Percentiles rank a stretch among this genome's conserved stretches.
phyloP scores from a whole-genome alignment of 2,888 invertebrate genomes.

The Magallana nippona region DNA sequence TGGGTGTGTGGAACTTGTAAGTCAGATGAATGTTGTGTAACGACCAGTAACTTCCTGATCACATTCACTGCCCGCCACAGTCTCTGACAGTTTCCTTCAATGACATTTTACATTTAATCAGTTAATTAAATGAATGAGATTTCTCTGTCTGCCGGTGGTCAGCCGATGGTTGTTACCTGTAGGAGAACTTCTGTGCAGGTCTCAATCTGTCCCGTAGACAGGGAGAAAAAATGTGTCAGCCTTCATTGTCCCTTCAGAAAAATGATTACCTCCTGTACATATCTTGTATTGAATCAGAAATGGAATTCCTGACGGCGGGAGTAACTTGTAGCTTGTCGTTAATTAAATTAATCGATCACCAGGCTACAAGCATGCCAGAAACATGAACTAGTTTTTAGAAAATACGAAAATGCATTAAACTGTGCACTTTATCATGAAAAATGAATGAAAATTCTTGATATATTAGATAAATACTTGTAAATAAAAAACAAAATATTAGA shows the following conservation, averaged over 20 bases:
- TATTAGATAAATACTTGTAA: too few relatives aligned
- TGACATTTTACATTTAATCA: conserved; percentile 27
- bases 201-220: neutral
- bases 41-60: neutral
- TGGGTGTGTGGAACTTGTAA: neutral
- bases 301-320: too few relatives aligned
- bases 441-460: too few relatives aligned
- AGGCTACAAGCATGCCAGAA: too few relatives aligned
- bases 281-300: too few relatives aligned
- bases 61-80: neutral
- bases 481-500: too few relatives aligned
- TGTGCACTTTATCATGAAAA: too few relatives aligned
- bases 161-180: neutral
- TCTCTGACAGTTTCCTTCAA: conserved; percentile 24
- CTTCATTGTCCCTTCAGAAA: neutral
- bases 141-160: neutral
- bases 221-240: neutral
- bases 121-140: conserved; percentile 20
- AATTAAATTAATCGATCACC: too few relatives aligned
- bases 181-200: neutral
- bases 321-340: too few relatives aligned
- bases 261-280: too few relatives aligned
- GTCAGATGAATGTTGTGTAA: conserved; percentile 22
- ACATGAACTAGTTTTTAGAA: too few relatives aligned
- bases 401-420: too few relatives aligned